Evolutionary conservation across 2,797 vertebrate genomes (phyloP).

Genomic region (Xyrichtys novacula): DNA sequence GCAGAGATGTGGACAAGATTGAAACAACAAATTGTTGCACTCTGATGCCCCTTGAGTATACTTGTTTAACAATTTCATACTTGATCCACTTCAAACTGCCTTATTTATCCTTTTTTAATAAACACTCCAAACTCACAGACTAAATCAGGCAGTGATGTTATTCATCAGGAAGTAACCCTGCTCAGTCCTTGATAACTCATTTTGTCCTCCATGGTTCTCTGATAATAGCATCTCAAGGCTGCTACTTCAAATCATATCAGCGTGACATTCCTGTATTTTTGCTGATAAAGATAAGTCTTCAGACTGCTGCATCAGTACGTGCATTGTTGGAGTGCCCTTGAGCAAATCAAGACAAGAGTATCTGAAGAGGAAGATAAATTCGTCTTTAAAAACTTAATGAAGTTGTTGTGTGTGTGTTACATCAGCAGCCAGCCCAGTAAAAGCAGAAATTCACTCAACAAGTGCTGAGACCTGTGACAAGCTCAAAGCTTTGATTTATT

Average conservation of each 20-base stretch:
- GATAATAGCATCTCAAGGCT: neutral
- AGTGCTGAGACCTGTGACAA: too few species aligned
- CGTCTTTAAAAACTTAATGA: too few species aligned
- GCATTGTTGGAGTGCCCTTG: neutral
- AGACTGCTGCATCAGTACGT: neutral
- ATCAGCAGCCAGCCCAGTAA: too few species aligned
- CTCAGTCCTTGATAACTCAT: neutral
- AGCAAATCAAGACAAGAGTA: neutral
- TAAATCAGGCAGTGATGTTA: neutral
- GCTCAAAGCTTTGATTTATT: too few species aligned
- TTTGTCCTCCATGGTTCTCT: neutral
- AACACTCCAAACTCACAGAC: neutral
- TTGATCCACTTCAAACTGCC: too few species aligned
- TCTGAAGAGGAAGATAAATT: neutral
- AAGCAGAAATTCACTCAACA: too few species aligned
- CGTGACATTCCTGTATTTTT: conserved; percentile 11
- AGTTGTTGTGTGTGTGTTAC: too few species aligned
- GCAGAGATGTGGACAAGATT: neutral
- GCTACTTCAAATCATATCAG: conserved; percentile 20
- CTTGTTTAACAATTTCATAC: neutral
- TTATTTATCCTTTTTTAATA: neutral
- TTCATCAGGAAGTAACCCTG: neutral
- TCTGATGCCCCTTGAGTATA: neutral
- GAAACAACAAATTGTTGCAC: neutral
- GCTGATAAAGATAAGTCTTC: neutral